Evolutionary conservation across 2,888 invertebrate species (phyloP), one percentile per base, ranked within the genome.

Genomic region (Creontiades dilutus): DNA sequence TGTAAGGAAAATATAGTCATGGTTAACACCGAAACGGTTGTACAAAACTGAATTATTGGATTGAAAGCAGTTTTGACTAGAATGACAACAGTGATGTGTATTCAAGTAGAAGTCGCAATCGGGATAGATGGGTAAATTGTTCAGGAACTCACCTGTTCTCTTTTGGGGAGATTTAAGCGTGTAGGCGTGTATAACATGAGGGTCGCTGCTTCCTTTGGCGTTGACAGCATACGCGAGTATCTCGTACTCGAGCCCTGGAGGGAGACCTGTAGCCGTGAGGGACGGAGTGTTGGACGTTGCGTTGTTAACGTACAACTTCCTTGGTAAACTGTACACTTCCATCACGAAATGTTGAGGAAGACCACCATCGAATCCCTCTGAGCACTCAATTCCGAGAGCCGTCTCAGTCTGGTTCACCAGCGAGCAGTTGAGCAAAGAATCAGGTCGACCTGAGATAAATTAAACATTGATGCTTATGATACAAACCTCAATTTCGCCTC

Each of bases 341-440:
- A 96, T 95, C 92, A 96, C 94, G 93, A 96, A 96, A 93, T 95
- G 95, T 93, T 96, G 96, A 91, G 95, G 95, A 90, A 96, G 94
- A 76, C 96, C 96, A 19, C 96, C 96, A 93, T 96, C 96, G 93
- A 96, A 96, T 90, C 96, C 96, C 92, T 96, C 96, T 37, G 94
- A 93, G 93, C 96, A 97, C 93, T 96, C 96, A 91, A 96, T 95
- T 93, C 95, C 95, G 92, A 97, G 93, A 48, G 96, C 95, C 92
- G 96, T 95, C 90, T 95, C 95, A 48, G 96, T 96, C 93, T 96
- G 96, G 93, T 96, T 97, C 91, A 95, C 94, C 91, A 96, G 94
- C 89, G 96, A 95, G 93, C 96, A 97, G 93, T 96, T 96, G 91
- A 95, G 94, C 91, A 96, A 94, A 12, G 95, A 94, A 93, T 96